phyloP scores from a whole-genome alignment of 2,888 invertebrate species.

The Ashinkailepas kermadecensis region DNA sequence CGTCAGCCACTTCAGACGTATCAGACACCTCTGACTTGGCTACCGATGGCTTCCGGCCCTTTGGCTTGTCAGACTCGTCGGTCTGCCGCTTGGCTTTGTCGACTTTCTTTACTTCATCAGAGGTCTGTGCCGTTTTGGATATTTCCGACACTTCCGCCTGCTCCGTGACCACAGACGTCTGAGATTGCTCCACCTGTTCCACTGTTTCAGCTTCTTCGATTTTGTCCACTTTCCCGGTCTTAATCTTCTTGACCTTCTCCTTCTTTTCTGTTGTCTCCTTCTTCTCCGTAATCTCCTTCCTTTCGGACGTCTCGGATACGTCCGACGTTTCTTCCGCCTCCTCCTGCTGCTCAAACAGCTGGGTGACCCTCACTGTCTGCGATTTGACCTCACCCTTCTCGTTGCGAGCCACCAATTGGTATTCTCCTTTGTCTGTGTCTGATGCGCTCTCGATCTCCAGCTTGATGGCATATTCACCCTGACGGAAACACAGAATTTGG shows the following conservation, averaged over 20 bases:
- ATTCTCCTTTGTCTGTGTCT: conserved; percentile 73
- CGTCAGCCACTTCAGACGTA: conserved; percentile 17
- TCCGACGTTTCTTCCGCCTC: conserved; percentile 38
- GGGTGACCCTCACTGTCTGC: conserved; percentile 75
- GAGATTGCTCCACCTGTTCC: conserved; percentile 22
- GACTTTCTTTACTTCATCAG: not conserved
- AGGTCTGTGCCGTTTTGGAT: not conserved
- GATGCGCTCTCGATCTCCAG: conserved; percentile 79
- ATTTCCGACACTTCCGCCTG: not conserved
- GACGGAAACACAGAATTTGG: not conserved
- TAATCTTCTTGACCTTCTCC: conserved; percentile 16
- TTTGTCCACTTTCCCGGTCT: conserved; percentile 26
- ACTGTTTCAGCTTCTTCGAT: conserved; percentile 1
- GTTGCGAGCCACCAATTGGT: conserved; percentile 83
- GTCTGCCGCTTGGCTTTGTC: too few species aligned
- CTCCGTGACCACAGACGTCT: not conserved
- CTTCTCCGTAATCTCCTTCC: conserved; percentile 26
- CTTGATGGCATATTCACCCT: conserved; percentile 84
- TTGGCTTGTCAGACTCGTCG: conserved; percentile 17
- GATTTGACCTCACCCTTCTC: conserved; percentile 88
- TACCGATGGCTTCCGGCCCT: conserved; percentile 24
- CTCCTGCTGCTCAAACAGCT: conserved; percentile 71
- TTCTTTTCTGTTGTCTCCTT: conserved; percentile 26
- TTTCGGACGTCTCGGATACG: conserved; percentile 25
- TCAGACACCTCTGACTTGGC: conserved; percentile 23